These are phyloP conservation scores for Prosopocoilus inquinatus DNA, from an alignment of 2,888 invertebrate genomes.

Conservation along the genomic window DNA sequence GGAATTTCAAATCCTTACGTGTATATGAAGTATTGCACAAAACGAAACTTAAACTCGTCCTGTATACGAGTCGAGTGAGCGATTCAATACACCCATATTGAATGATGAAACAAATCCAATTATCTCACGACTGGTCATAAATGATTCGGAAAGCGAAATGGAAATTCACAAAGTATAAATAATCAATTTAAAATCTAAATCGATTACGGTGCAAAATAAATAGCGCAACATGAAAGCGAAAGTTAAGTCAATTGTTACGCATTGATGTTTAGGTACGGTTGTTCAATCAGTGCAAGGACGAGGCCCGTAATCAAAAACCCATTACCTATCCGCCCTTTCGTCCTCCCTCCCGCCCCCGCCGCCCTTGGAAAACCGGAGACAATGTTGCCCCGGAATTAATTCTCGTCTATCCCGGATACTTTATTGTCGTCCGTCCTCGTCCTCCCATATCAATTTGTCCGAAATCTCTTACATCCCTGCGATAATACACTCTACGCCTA, in stretches of 20 bases:
- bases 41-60: no score
- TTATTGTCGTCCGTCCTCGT: conserved; percentile 26
- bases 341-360: conserved; percentile 22
- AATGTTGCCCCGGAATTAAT: conserved; percentile 28
- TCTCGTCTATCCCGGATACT: conserved; percentile 26
- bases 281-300: conserved; percentile 34
- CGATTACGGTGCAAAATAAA: not conserved
- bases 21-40: no score
- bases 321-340: conserved; percentile 37
- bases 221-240: conserved; percentile 7
- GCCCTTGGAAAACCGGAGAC: conserved; percentile 24
- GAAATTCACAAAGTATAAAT: not conserved
- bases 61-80: no score
- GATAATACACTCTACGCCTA: conserved; percentile 23
- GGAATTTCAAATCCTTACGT: no score
- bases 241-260: conserved; percentile 39
- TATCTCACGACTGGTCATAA: no score
- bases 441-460: conserved; percentile 27
- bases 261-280: conserved; percentile 32
- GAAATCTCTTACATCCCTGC: conserved; percentile 17
- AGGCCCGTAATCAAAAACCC: conserved; percentile 45
- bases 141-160: no score
- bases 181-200: not conserved
- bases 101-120: no score
- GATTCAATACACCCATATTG: no score